Base-by-base conservation (phyloP, 2,797 vertebrate species). In the Pseudochirops cupreus region DNA sequence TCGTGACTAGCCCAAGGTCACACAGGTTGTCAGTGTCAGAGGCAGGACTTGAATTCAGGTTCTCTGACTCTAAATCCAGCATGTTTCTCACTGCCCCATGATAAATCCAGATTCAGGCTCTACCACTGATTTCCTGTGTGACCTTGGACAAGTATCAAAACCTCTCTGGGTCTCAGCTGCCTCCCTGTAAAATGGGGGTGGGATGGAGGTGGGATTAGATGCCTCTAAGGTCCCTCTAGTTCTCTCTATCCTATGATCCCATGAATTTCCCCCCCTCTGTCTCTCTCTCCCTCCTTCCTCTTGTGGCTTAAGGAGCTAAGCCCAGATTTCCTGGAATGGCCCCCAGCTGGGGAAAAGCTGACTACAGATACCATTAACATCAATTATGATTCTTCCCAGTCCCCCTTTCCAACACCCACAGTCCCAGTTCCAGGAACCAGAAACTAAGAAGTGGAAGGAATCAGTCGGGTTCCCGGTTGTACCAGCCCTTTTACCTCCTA, bases 401-500 rank as follows among this genome's bases (percentile, higher is more conserved):
- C 90, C 53, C 56, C 91, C 74, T 82, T 82, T 39, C 74, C 21
- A 13, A 46, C 74, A 82, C 74, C 74, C 74, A 46, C 74, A 82
- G n/a, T 82, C 21, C 74, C 74, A 46, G 74, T 82, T 82, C 74
- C 39, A 39, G n/a, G 74, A 82, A 82, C 74, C 74, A 82, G 74
- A 82, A 82, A 82, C 12, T 46, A 24, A 82, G 39, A 46, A 39
- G 18, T 46, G 74, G n/a, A 39, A 82, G 21, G 21, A 82, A 46
- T 82, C 18, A 46, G 74, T 82, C 74, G 46, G 74, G 39, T 46
- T 82, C n/a, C 39, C n/a, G 54, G 5, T 0, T 2, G 46, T 18
- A 53, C 9, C 10, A 54, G 31, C 16, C 28, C 4, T 5, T 95
- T 96, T 96, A 98, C 97, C 96, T 21, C 46, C 74, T 82, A 91